Conservation (phyloP, 2,797 vertebrate genomes). For the Astyanax mexicanus region DNA sequence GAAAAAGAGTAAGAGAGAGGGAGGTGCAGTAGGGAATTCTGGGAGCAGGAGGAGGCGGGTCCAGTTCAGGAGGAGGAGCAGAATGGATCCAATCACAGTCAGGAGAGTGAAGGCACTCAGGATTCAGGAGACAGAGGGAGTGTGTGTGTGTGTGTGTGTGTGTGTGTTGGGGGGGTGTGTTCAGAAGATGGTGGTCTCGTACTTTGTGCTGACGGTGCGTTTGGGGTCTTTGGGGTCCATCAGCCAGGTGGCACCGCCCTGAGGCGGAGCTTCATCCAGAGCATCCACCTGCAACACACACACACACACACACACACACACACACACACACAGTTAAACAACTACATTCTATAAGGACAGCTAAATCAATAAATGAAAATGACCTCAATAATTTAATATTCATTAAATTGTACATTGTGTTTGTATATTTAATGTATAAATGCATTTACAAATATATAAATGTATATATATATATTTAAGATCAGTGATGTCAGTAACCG, state of each 20-base stretch:
- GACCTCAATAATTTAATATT: too few relatives aligned
- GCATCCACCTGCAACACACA: conserved; percentile 80
- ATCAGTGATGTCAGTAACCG: too few relatives aligned
- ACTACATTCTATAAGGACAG: too few relatives aligned
- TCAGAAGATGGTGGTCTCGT: conserved; percentile 88
- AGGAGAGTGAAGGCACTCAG: conserved; percentile 52
- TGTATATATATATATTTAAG: too few relatives aligned
- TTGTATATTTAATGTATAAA: too few relatives aligned
- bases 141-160: neutral
- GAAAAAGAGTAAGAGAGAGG: neutral
- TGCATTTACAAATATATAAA: too few relatives aligned
- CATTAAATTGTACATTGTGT: too few relatives aligned
- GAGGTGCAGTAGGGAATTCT: neutral
- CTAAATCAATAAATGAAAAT: too few relatives aligned
- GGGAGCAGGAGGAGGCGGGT: neutral
- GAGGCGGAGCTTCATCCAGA: conserved; percentile 85
- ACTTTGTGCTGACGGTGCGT: conserved; percentile 98
- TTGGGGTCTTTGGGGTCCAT: conserved; percentile 95
- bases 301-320: conserved; percentile 18
- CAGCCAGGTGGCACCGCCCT: conserved; percentile 90
- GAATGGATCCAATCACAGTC: conserved; percentile 37
- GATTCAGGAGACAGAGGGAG: neutral
- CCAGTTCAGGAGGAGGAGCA: conserved; percentile 9
- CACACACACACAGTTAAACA: conserved; percentile 13
- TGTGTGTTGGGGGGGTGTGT: neutral